Base-by-base conservation (phyloP, 2,113 vertebrate species). In the Cynopterus brachyotis region DNA sequence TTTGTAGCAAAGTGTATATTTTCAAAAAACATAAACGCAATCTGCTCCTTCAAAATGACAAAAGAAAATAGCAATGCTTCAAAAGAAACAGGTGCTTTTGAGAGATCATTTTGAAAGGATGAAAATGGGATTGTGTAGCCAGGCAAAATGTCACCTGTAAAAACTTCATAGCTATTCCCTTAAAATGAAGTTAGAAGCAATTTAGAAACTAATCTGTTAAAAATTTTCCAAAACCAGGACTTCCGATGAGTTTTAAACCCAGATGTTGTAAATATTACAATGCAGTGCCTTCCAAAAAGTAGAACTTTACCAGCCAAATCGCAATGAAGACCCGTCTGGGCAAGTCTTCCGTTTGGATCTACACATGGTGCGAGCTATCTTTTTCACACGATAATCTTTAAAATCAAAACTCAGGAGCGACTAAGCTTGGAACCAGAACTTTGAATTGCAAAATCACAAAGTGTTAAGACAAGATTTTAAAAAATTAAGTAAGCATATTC, bases 171-270 rank as follows among this genome's bases (percentile, higher is more conserved):
- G n/a, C n/a, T 66, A 0, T 70, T 60, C 13, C 24, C 10, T 83
- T 53, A 79, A 83, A 86, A 92, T 80, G 35, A 69, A 89, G 62
- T 85, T 90, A 45, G 85, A 84, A 92, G 89, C 47, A 62, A 84
- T 75, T 69, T 94, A 67, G 82, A 67, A 67, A 84, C 50, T 35
- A 45, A 6, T 72, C 28, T 24, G 2, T 67, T 94, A 60, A 76
- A 62, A 69, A 19, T 9, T 35, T 81, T 75, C 53, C 59, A 64
- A 92, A 62, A 60, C 37, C 92, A 30, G 5, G 50, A 0, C 1
- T 73, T 85, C 30, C 5, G n/a, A 69, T 57, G n/a, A 59, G 11
- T 64, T 78, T 91, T 94, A 72, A 84, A 59, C 2, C 30, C n/a
- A 80, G 22, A 57, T 70, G 4, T 70, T 79, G 53, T 50, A 50